A percentile compares a stretch with the other conserved stretches of the same genome.
Conservation (phyloP, 2,888 invertebrate genomes). For the Molorchus minor region DNA sequence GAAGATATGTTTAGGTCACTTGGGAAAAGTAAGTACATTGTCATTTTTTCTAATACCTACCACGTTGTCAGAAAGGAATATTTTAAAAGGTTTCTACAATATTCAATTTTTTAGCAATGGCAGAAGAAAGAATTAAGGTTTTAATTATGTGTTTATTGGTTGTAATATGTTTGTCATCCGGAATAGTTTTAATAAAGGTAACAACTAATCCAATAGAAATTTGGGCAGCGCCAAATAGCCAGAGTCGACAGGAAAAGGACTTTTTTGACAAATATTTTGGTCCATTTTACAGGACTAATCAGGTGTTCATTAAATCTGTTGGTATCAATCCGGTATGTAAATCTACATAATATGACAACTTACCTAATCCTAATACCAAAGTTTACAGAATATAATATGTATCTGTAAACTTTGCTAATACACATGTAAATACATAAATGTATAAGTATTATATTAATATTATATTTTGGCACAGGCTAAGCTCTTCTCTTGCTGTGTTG, state of each 20-base stretch:
- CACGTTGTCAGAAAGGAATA: too few relatives aligned
- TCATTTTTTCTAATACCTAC: neutral
- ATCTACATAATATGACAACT: too few relatives aligned
- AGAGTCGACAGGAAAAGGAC: slow-evolving; percentile 83
- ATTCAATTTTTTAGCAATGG: slow-evolving; percentile 66
- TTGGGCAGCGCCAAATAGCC: slow-evolving; percentile 88
- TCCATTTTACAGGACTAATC: slow-evolving; percentile 90
- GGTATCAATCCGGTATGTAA: slow-evolving; percentile 66
- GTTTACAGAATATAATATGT: too few relatives aligned
- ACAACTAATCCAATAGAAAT: slow-evolving; percentile 92
- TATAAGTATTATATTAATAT: too few relatives aligned
- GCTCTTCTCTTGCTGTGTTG: too few relatives aligned
- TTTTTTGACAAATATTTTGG: slow-evolving; percentile 88
- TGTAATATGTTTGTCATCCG: slow-evolving; percentile 71
- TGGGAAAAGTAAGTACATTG: slow-evolving; percentile 26
- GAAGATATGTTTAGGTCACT: slow-evolving; percentile 56
- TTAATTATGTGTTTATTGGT: slow-evolving; percentile 72
- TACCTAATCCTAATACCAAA: too few relatives aligned
- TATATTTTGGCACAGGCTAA: too few relatives aligned
- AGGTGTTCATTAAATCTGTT: slow-evolving; percentile 81
- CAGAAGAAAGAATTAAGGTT: slow-evolving; percentile 72
- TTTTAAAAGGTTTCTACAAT: too few relatives aligned
- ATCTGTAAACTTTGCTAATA: too few relatives aligned
- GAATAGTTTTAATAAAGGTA: slow-evolving; percentile 73
- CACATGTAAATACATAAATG: too few relatives aligned